Evolutionary conservation across 2,888 invertebrate genomes (phyloP).

Genomic region (Stenchaetothrips biformis): DNA sequence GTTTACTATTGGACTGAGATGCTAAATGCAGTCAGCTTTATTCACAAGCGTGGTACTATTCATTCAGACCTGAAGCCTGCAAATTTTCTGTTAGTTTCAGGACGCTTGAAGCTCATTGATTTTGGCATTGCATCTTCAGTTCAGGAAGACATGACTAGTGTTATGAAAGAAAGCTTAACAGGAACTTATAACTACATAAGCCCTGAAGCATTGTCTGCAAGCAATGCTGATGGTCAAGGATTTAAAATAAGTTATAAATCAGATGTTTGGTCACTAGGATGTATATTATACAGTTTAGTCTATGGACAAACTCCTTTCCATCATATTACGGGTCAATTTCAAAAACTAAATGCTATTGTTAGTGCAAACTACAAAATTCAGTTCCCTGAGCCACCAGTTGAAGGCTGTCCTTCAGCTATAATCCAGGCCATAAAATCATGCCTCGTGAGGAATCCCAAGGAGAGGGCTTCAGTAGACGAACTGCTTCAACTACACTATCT

Average conservation of each 20-base stretch:
- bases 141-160: constrained; percentile 81
- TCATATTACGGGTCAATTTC: constrained; percentile 64
- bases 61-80: constrained; percentile 96
- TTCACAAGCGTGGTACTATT: constrained; percentile 87
- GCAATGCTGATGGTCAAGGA: constrained; percentile 28
- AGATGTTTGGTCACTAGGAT: constrained; percentile 97
- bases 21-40: constrained; percentile 83
- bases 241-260: constrained; percentile 80
- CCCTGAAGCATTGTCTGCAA: constrained; percentile 24
- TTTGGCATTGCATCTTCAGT: constrained; percentile 93
- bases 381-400: constrained; percentile 53
- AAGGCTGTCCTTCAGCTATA: constrained; percentile 56
- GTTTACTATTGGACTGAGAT: constrained; percentile 92
- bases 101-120: constrained; percentile 88
- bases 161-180: constrained; percentile 72
- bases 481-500: constrained; percentile 55
- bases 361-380: constrained; percentile 67
- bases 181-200: constrained; percentile 70
- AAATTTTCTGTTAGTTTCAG: constrained; percentile 85
- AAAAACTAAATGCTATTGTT: constrained; percentile 72
- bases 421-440: constrained; percentile 65
- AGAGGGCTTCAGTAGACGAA: constrained; percentile 68
- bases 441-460: constrained; percentile 65
- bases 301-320: constrained; percentile 90
- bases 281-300: constrained; percentile 88